Percentiles rank a stretch among this genome's conserved stretches.
phyloP scores from a whole-genome alignment of 2,113 vertebrate species.

The Eulacestoma nigropectus region DNA sequence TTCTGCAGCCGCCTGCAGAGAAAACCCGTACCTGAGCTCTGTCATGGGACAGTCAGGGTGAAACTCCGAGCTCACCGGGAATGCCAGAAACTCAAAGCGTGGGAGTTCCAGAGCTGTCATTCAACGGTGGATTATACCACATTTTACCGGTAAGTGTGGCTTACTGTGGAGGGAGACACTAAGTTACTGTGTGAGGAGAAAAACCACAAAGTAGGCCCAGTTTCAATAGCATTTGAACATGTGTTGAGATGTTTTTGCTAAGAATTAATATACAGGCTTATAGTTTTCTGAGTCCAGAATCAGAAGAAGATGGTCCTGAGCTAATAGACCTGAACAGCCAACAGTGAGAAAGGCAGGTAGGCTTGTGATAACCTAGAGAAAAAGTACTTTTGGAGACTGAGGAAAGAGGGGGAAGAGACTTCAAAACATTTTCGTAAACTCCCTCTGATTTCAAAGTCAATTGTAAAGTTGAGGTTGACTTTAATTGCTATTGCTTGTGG shows the following conservation, averaged over 20 bases:
- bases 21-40: conserved; percentile 82
- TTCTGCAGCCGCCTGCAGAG: conserved; percentile 81
- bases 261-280: not conserved
- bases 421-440: not conserved
- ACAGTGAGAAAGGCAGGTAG: not conserved
- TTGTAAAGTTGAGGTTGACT: not conserved
- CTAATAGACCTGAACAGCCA: not conserved
- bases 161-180: not conserved
- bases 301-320: not conserved
- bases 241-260: not conserved
- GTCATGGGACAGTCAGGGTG: conserved; percentile 86
- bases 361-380: not conserved
- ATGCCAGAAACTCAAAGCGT: conserved; percentile 93
- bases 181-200: not conserved
- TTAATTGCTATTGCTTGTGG: not conserved
- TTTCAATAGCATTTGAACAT: not conserved
- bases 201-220: not conserved
- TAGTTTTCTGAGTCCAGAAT: not conserved
- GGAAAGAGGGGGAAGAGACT: not conserved
- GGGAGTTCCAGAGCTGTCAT: conserved; percentile 96
- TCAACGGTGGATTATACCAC: conserved; percentile 85
- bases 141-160: conserved; percentile 85
- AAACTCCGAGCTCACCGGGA: conserved; percentile 92
- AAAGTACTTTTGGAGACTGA: not conserved
- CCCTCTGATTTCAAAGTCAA: not conserved